phyloP scores from a whole-genome alignment of 2,888 invertebrate genomes.

The Heliconius hortense region DNA sequence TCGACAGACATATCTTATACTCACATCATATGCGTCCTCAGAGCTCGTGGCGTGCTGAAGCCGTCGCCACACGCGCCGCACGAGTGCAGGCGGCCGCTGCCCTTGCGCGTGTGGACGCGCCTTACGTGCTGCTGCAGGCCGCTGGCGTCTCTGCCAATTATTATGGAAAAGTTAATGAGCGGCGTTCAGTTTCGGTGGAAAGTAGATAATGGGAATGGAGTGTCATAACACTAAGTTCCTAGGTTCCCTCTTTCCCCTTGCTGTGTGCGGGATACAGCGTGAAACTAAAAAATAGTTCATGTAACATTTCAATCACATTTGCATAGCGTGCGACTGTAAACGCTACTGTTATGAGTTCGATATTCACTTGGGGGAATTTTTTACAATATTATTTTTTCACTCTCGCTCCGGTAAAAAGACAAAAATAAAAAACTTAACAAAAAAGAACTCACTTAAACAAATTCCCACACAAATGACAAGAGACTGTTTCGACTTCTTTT shows the following conservation, averaged over 20 bases:
- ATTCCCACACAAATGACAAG: constrained; percentile 56
- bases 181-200: too few relatives aligned
- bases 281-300: neutral
- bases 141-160: constrained; percentile 52
- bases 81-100: constrained; percentile 46
- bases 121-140: constrained; percentile 67
- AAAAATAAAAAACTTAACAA: neutral
- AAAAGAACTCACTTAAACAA: constrained; percentile 61
- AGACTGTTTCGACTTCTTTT: constrained; percentile 37
- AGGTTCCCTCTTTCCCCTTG: too few relatives aligned
- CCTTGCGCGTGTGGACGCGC: constrained; percentile 56
- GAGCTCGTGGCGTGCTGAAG: constrained; percentile 55
- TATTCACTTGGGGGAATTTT: too few relatives aligned
- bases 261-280: neutral
- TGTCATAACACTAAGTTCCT: too few relatives aligned
- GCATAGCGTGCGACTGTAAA: too few relatives aligned
- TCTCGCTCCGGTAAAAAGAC: too few relatives aligned
- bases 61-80: constrained; percentile 66
- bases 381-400: too few relatives aligned
- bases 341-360: too few relatives aligned
- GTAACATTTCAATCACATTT: too few relatives aligned
- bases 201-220: too few relatives aligned
- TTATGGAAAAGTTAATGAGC: too few relatives aligned
- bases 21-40: constrained; percentile 73
- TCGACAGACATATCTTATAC: constrained; percentile 37